Evolutionary conservation across 2,113 vertebrate genomes (phyloP), one percentile per base, ranked within the genome.

Genomic region (Lepus europaeus): DNA sequence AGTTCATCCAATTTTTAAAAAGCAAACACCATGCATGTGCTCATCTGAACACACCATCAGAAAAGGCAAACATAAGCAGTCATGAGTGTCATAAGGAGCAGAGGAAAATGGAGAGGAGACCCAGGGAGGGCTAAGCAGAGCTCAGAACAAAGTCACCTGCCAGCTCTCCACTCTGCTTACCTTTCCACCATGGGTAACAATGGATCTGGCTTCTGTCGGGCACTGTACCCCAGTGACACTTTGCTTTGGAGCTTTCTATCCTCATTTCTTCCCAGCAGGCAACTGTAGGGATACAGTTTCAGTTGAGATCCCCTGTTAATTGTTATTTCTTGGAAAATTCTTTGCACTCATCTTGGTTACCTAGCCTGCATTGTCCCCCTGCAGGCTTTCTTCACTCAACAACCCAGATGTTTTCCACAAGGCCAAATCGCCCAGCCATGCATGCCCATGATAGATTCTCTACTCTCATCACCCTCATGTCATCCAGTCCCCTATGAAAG

Each of bases 381-480:
- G 22, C 10, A 25, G 45, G 23, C 39, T 19, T 19, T 31, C n/a
- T 84, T 23, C 80, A 53, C 31, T 29, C 25, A 16, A 3, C 6
- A 27, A 19, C 29, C 53, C 19, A 29, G 45, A 83, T 1, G 9
- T 16, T 9, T 53, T 66, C 66, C n/a, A 31, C 79, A 51, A 39
- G n/a, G 19, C 31, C 80, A 84, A 36, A 31, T 23, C 9, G 19
- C 19, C 61, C 14, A 64, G 39, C n/a, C 29, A 17, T 53, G 22
- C n/a, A 0, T 56, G 33, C n/a, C 1, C 31, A 12, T 16, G 13
- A 6, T 0, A 4, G 39, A 8, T 20, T 91, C 36, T 20, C 27
- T 39, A 36, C 49, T 29, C 36, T 66, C 45, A 16, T 17, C n/a
- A 31, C 2, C 22, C 59, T 66, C 39, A 7, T 64, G 1, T 20